phyloP scores from a whole-genome alignment of 92 coral and sea anemone species.

The Siderastrea siderea region DNA sequence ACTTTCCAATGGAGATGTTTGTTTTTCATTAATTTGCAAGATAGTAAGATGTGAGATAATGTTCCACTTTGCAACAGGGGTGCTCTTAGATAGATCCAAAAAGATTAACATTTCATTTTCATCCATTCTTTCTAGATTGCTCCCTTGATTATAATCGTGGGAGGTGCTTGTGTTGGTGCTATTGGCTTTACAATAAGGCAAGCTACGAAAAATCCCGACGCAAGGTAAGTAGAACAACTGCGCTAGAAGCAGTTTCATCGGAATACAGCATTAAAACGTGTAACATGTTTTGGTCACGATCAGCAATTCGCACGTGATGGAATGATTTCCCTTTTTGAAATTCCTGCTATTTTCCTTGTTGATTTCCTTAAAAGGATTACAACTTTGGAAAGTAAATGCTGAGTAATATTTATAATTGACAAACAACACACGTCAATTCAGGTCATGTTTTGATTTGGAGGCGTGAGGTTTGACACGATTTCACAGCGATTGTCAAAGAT shows the following conservation, averaged over 20 bases:
- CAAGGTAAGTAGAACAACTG: conserved; percentile 68
- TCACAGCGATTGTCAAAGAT: background rate
- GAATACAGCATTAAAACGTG: too few relatives aligned
- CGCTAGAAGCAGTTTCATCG: too few relatives aligned
- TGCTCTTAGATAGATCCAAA: too few relatives aligned
- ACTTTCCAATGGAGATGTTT: too few relatives aligned
- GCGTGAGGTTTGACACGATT: conserved; percentile 17
- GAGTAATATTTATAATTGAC: background rate
- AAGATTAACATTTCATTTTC: background rate
- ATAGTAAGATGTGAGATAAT: too few relatives aligned
- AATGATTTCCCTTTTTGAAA: background rate
- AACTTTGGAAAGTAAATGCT: background rate
- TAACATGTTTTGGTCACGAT: background rate
- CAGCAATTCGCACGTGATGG: background rate
- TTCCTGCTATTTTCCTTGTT: background rate
- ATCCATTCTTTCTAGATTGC: conserved; percentile 59
- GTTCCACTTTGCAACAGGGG: too few relatives aligned
- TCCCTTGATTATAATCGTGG: conserved; percentile 86
- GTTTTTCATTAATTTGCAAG: too few relatives aligned
- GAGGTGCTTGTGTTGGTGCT: conserved; percentile 81
- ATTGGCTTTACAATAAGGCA: conserved; percentile 79
- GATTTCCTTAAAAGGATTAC: background rate
- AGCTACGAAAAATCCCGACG: conserved; percentile 90
- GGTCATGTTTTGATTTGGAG: background rate
- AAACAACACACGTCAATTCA: background rate